Evolutionary conservation across 1,140 invertebrate genomes (phyloP), one percentile per base, ranked within the genome.

Genomic region (Drosophila ficusphila): DNA sequence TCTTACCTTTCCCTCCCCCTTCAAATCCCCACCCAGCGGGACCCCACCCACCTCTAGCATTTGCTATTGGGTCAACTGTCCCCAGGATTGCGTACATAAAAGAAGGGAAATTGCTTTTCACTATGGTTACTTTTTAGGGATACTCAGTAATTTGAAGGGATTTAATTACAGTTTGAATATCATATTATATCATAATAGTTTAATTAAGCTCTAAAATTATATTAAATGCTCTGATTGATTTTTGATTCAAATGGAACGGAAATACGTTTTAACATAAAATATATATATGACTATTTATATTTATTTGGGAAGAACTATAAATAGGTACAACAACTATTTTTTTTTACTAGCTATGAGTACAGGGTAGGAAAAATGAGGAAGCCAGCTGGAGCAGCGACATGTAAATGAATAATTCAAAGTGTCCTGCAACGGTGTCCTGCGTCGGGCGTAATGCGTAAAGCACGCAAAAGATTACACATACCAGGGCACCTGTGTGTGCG

Each of bases 361-460:
- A 67, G 7, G 36, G 60, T 67, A 67, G 0, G 2, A 19, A 31
- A n/a, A 8, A 21, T 8, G 5, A n/a, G 16, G 47, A 31, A 6
- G 33, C 1, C 29, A 14, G 27, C 12, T 61, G 19, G 34, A 46
- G 62, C 52, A 42, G 42, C 72, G 51, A 44, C 61, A 70, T 88
- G 77, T 75, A 88, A 88, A 88, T 88, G 82, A 88, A 88, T 88
- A 88, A 88, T 88, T 88, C 82, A 88, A 88, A 88, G 69, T 88
- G 82, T 88, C 77, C 82, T 88, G 82, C 82, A 88, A 82, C 74
- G 79, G 53, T 88, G 82, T 88, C 72, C 82, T 86, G 62, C 41
- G 72, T 65, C 69, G 54, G 53, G 62, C 62, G 77, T 88, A 88
- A 88, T 88, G 82, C 82, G 82, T 88, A 88, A 82, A 78, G 82